Base-by-base conservation (phyloP, 2,797 vertebrate species). In the Aldrovandia affinis region DNA sequence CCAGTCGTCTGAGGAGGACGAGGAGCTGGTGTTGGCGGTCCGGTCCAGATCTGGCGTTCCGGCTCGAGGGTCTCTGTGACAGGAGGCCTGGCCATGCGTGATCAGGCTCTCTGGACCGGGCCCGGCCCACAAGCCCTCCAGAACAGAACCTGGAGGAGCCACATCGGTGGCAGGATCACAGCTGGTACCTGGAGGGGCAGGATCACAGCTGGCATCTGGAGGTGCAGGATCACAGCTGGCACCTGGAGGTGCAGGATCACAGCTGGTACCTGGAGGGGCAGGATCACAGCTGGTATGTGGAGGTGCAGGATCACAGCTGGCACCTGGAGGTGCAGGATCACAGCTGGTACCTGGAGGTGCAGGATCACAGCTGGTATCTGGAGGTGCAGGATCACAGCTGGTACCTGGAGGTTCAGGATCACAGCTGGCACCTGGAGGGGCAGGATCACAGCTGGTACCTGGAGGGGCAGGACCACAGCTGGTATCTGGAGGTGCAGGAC, bases 1-100 rank as follows among this genome's bases (percentile, higher is more conserved):
- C 88, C 92, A 93, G 87, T 96, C 93, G 20, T 96, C 95, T 42
- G 82, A 2, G 20, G 94, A 92, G 50, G 94, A 95, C 0, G 95
- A 95, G 0, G 96, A 95, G 92, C 94, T 95, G 80, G 89, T 85
- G 87, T 93, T 93, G 6, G 92, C 92, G 0, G 90, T 82, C 83
- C 80, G 91, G 55, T 86, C n/a, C 28, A 90, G 70, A 1, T 89
- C 83, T 0, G 80, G 61, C 1, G 86, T 87, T 0, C 82, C 30
- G 68, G 57, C 78, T 65, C n/a, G n/a, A n/a, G 87, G 78, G 54
- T 81, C 77, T 22, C 57, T 33, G 28, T 28, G 81, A n/a, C 8
- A 54, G 15, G 44, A 30, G 86, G 86, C 84, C 88, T 87, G 86
- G 89, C 81, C 83, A 91, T 91, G 25, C 15, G 25, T 61, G 39